A percentile compares a stretch with the other conserved stretches of the same genome.
These are phyloP conservation scores for Gobius niger DNA, from an alignment of 2,113 vertebrate genomes.

Conservation along the genomic window DNA sequence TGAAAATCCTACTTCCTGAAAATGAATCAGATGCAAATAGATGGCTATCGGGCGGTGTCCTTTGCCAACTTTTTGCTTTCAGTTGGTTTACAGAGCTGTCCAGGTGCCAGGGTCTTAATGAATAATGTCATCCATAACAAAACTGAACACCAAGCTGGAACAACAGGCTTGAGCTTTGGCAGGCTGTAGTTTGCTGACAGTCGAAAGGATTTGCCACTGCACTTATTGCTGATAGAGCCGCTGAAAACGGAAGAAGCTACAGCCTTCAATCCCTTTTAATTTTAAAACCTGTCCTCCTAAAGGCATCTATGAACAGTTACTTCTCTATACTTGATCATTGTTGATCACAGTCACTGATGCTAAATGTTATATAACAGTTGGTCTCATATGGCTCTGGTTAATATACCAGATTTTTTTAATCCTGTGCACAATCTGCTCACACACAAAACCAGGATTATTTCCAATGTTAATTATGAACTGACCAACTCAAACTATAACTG, in stretches of 20 bases:
- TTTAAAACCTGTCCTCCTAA: constrained; percentile 5
- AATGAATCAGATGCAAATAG: neutral
- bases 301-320: neutral
- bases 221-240: constrained; percentile 35
- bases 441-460: too few species aligned
- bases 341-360: neutral
- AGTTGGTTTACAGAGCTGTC: constrained; percentile 16
- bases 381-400: constrained; percentile 32
- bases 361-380: constrained; percentile 25
- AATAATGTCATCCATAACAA: constrained; percentile 52
- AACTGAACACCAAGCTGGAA: constrained; percentile 54
- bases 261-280: constrained; percentile 31
- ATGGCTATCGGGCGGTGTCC: constrained; percentile 5
- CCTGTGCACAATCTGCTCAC: too few species aligned
- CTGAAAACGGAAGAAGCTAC: constrained; percentile 24
- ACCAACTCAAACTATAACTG: too few species aligned
- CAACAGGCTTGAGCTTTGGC: constrained; percentile 52
- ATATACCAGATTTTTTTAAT: constrained; percentile 5
- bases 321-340: too few species aligned
- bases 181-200: constrained; percentile 46
- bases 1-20: neutral
- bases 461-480: too few species aligned
- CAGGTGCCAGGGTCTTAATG: constrained; percentile 45
- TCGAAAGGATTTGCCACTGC: constrained; percentile 34
- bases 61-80: constrained; percentile 22